Evolutionary conservation across 2,797 vertebrate species (phyloP).

Genomic region (Pseudopleuronectes americanus): DNA sequence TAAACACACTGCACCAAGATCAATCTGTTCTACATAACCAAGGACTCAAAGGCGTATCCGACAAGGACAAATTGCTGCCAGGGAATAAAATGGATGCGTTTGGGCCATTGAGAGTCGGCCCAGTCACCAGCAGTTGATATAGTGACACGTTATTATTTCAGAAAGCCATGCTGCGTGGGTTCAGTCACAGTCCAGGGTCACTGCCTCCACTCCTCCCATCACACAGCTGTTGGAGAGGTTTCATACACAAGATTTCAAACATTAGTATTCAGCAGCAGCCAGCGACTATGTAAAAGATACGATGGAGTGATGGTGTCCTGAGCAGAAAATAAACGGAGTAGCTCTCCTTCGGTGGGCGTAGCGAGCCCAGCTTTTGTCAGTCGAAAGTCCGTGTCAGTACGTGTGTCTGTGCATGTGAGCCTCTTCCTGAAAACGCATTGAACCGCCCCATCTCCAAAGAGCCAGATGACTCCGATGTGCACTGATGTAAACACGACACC

Average conservation of each 20-base stretch:
- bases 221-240: constrained; percentile 2
- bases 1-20: constrained; percentile 12
- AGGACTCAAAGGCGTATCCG: constrained; percentile 23
- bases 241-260: neutral
- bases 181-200: constrained; percentile 44
- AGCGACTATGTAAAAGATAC: neutral
- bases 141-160: constrained; percentile 44
- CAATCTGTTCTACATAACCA: constrained; percentile 11
- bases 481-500: neutral
- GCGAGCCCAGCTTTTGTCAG: neutral
- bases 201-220: constrained; percentile 9
- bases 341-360: neutral
- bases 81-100: constrained; percentile 14
- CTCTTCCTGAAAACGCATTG: neutral
- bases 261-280: neutral
- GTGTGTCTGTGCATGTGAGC: neutral
- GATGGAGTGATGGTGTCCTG: neutral
- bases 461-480: neutral
- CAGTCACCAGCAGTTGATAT: constrained; percentile 34
- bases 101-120: constrained; percentile 23
- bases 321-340: neutral
- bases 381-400: neutral
- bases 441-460: neutral
- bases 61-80: constrained; percentile 40
- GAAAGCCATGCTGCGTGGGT: constrained; percentile 32